Percentiles rank a stretch among this genome's conserved stretches.
These are phyloP conservation scores for Drepana falcataria DNA, from an alignment of 2,888 invertebrate genomes.

Conservation along the genomic window DNA sequence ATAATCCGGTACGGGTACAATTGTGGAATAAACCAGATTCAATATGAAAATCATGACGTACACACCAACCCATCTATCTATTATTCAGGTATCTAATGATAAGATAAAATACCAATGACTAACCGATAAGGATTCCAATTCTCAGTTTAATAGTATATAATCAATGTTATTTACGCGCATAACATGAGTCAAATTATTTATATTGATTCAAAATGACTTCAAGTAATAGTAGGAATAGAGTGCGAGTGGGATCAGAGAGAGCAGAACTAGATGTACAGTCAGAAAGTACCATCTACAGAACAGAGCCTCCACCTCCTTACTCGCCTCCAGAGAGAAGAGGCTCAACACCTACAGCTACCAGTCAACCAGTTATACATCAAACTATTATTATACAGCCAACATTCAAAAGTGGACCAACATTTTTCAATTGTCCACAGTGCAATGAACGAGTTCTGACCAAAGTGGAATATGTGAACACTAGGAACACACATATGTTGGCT, in stretches of 20 bases:
- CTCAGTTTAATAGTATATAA: slow-evolving; percentile 29
- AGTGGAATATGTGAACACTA: slow-evolving; percentile 55
- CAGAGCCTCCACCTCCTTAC: slow-evolving; percentile 61
- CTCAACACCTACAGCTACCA: slow-evolving; percentile 17
- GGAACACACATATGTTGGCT: slow-evolving; percentile 62
- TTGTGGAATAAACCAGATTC: background rate
- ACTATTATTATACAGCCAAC: slow-evolving; percentile 47
- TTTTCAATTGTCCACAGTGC: slow-evolving; percentile 53
- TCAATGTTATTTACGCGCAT: slow-evolving; percentile 25
- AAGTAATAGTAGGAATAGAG: slow-evolving; percentile 27
- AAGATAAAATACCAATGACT: slow-evolving; percentile 38
- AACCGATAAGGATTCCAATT: slow-evolving; percentile 32
- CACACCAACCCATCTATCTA: slow-evolving; percentile 15
- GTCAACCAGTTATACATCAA: slow-evolving; percentile 39
- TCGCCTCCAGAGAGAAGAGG: slow-evolving; percentile 17
- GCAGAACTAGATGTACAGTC: slow-evolving; percentile 25
- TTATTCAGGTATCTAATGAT: slow-evolving; percentile 35
- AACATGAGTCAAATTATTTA: slow-evolving; percentile 13
- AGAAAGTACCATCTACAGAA: slow-evolving; percentile 23
- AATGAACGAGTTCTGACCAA: slow-evolving; percentile 49
- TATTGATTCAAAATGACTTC: slow-evolving; percentile 28
- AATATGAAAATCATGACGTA: background rate
- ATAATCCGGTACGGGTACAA: no score
- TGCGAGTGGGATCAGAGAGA: slow-evolving; percentile 19
- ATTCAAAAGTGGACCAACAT: slow-evolving; percentile 43